Base-by-base conservation (phyloP, 2,113 vertebrate genomes). In the Podocnemis expansa region DNA sequence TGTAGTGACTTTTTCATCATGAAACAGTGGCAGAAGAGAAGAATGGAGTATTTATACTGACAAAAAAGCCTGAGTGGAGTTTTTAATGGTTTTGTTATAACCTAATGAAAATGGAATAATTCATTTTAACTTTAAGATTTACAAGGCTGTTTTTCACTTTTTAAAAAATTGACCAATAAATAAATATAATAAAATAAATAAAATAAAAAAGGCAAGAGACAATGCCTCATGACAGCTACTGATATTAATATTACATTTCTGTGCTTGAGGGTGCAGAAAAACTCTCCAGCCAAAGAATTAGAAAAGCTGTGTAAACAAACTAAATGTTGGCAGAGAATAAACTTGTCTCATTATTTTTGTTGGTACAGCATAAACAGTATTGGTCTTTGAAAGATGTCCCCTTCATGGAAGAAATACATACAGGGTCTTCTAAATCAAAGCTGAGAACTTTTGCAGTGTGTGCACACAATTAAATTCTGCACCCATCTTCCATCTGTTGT, bases 251-350 rank as follows among this genome's bases (percentile, higher is more conserved):
- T 14, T 95, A 93, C 95, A 91, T 13, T 49, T 38, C 89, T 54
- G 89, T 70, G 94, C 82, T 10, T 31, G 87, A n/a, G 38, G 52
- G 91, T 47, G 52, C 43, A 67, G 92, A 94, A 96, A 88, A 75
- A 89, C 88, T 63, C 93, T 92, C 67, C 89, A 87, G 87, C 79
- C 83, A 89, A 94, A 89, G 78, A 75, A 79, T 80, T 34, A 0
- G 90, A 75, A 94, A 89, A 80, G 76, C 95, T 93, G 60, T 95
- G 93, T 86, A 80, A 96, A 96, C 78, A 87, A 2, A 93, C 75
- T 82, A 80, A 21, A 22, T 93, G 58, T 91, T 91, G 94, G 93
- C 94, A 96, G 91, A 12, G 91, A 85, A 51, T 22, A 80, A 88
- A 90, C 25, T 70, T 54, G 55, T 34, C 87, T 91, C 85, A 49